Evolutionary conservation across 2,113 vertebrate species (phyloP), one percentile per base, ranked within the genome.

Genomic region (Hassar affinis): DNA sequence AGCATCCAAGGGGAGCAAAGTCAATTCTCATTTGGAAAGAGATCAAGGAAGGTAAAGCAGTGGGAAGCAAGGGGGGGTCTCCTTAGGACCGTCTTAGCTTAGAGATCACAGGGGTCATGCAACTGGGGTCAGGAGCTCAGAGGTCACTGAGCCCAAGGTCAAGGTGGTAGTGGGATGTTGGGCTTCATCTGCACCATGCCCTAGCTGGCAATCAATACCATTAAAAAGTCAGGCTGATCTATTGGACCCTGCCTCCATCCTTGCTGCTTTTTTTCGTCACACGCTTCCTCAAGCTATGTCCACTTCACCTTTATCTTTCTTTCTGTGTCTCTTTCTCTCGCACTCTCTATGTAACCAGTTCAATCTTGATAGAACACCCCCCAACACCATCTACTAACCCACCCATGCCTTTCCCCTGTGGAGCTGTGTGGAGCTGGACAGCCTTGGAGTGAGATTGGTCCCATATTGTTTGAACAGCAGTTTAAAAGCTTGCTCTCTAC

Each of bases 121-220:
- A 88, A 82, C 88, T 69, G 6, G 85, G 90, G 88, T 90, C 80
- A 86, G 89, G 92, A 92, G 91, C 87, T 88, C 90, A 78, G 20
- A 82, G 85, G 87, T 81, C 33, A 72, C 22, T 49, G 56, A 94
- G 95, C 93, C 93, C 94, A 97, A 95, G 96, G 96, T 96, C 97
- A 98, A 97, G 96, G 96, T 96, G 95, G 95, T 90, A 93, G 95
- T 92, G 90, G 90, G 90, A 87, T 91, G 90, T 89, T 89, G 92
- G 93, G 93, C 92, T 96, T 96, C 95, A 92, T 95, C 93, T 95
- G 91, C 93, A 93, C 95, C 89, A 88, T 91, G 94, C 93, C 94
- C 94, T 95, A 94, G 94, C 92, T 94, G 91, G 38, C 87, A 92
- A 98, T 98, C 96, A 91, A 97, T 99, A 97, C 90, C 91, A 95